These are phyloP conservation scores for Gryllus longicercus DNA, from an alignment of 2,888 invertebrate species.

Conservation along the genomic window DNA sequence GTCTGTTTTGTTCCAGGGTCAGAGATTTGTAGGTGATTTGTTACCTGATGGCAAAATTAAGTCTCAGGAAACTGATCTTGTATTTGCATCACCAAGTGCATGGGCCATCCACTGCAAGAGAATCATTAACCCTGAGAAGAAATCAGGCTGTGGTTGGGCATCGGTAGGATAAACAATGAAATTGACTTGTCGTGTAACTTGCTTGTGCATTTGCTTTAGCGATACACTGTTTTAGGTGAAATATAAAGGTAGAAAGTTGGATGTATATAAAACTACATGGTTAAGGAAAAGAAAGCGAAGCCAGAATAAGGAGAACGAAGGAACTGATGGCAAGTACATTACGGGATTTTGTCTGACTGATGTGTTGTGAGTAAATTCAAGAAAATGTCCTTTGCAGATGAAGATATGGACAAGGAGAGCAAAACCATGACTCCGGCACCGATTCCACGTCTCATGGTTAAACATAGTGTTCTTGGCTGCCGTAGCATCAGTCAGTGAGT, in stretches of 20 bases:
- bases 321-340: conserved; percentile 36
- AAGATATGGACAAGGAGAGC: conserved; percentile 58
- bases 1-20: conserved; percentile 59
- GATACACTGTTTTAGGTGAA: conserved; percentile 45
- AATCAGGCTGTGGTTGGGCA: conserved; percentile 91
- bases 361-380: conserved; percentile 18
- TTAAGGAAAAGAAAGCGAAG: conserved; percentile 60
- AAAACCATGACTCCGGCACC: conserved; percentile 58
- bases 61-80: conserved; percentile 81
- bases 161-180: conserved; percentile 60
- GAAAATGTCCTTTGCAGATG: conserved; percentile 47
- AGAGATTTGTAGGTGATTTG: conserved; percentile 84
- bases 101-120: conserved; percentile 92
- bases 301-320: conserved; percentile 42
- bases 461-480: conserved; percentile 71
- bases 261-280: conserved; percentile 84
- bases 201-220: not conserved
- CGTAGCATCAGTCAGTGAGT: conserved; percentile 74
- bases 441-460: conserved; percentile 64
- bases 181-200: no score
- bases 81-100: conserved; percentile 85
- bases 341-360: no score
- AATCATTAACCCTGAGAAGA: conserved; percentile 85
- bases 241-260: conserved; percentile 82
- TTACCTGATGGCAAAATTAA: conserved; percentile 82